phyloP scores from a whole-genome alignment of 2,888 invertebrate genomes.

The Steromphala cineraria region DNA sequence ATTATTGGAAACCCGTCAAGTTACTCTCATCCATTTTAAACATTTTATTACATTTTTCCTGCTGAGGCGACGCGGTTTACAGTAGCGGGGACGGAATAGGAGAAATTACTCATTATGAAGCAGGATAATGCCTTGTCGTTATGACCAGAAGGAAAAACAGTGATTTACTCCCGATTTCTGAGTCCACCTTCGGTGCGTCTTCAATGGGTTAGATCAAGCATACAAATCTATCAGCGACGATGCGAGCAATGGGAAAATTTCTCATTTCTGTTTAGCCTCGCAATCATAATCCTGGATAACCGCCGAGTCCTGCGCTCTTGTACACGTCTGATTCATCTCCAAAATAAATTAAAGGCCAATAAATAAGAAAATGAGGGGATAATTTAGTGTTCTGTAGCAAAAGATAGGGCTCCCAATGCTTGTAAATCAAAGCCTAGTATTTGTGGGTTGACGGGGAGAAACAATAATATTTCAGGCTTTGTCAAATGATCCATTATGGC shows the following conservation, averaged over 20 bases:
- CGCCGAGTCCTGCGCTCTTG: background rate
- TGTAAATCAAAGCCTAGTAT: conserved; percentile 33
- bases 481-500: conserved; percentile 39
- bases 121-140: conserved; percentile 40
- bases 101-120: conserved; percentile 42
- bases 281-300: conserved; percentile 28
- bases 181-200: conserved; percentile 4
- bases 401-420: conserved; percentile 32
- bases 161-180: conserved; percentile 28
- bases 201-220: conserved; percentile 32
- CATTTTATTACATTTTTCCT: conserved; percentile 43
- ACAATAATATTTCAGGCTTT: conserved; percentile 45
- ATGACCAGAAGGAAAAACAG: conserved; percentile 29
- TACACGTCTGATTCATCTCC: conserved; percentile 33
- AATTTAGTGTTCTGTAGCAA: conserved; percentile 41
- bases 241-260: conserved; percentile 21
- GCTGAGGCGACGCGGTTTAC: conserved; percentile 34
- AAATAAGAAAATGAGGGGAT: conserved; percentile 44
- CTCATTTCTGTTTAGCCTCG: conserved; percentile 24
- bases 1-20: conserved; percentile 43
- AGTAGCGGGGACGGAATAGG: conserved; percentile 38
- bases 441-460: conserved; percentile 26
- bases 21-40: conserved; percentile 37
- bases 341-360: conserved; percentile 39
- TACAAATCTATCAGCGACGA: conserved; percentile 33